Percentiles rank a stretch among this genome's conserved stretches.
Conservation (phyloP, 2,797 vertebrate species). For the Epinephelus coioides region DNA sequence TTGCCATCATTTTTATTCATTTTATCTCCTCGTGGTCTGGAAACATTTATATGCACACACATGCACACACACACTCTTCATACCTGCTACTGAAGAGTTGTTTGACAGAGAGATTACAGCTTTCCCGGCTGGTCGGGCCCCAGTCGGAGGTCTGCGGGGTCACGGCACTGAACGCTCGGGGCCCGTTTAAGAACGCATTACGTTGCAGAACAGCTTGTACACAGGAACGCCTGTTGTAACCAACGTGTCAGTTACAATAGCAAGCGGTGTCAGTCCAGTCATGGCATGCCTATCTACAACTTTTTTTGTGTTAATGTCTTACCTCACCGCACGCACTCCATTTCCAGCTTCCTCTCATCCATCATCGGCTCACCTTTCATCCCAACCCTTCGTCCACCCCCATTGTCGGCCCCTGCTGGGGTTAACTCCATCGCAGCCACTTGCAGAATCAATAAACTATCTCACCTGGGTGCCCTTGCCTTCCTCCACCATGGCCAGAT, state of each 20-base stretch:
- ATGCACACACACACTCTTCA: constrained; percentile 36
- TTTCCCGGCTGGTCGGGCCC: constrained; percentile 51
- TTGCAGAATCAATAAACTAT: constrained; percentile 75
- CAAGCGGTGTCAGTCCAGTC: constrained; percentile 61
- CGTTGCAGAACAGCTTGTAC: constrained; percentile 59
- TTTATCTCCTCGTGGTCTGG: constrained; percentile 36
- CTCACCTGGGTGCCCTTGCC: constrained; percentile 59
- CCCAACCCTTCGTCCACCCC: constrained; percentile 60
- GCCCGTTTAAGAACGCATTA: constrained; percentile 66
- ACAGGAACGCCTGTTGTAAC: constrained; percentile 52
- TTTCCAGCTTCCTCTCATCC: constrained; percentile 75
- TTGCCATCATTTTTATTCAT: constrained; percentile 39
- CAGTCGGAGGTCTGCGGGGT: constrained; percentile 59
- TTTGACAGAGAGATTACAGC: constrained; percentile 74
- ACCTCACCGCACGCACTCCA: constrained; percentile 51
- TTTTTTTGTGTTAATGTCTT: constrained; percentile 60
- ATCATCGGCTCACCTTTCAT: constrained; percentile 80
- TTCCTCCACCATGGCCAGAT: constrained; percentile 31
- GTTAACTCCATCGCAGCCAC: constrained; percentile 69
- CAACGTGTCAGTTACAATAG: constrained; percentile 60
- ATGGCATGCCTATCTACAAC: constrained; percentile 59
- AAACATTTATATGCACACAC: constrained; percentile 50
- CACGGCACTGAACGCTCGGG: constrained; percentile 37
- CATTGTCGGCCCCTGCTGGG: constrained; percentile 53
- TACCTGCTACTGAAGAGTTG: constrained; percentile 61